Evolutionary conservation across 2,797 vertebrate species (phyloP).

Genomic region (Pelochelys cantorii): DNA sequence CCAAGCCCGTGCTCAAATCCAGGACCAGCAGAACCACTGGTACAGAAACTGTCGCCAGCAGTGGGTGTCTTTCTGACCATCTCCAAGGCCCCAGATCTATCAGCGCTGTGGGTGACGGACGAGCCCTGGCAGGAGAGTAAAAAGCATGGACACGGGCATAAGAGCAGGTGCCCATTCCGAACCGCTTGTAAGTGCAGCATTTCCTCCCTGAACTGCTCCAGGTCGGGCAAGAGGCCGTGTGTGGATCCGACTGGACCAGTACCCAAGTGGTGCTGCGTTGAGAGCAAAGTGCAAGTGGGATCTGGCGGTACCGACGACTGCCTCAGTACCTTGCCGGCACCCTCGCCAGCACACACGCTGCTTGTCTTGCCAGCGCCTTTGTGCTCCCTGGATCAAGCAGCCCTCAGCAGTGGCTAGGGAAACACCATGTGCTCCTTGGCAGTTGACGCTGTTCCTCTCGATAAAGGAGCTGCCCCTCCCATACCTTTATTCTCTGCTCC

Average conservation of each 20-base stretch:
- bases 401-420: not conserved
- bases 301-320: not conserved
- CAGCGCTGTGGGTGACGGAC: not conserved
- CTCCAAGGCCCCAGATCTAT: not conserved
- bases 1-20: no score
- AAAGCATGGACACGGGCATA: not conserved
- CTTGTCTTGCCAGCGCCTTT: not conserved
- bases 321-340: not conserved
- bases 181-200: not conserved
- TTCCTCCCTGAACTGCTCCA: not conserved
- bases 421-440: not conserved
- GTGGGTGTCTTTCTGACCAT: not conserved
- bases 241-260: not conserved
- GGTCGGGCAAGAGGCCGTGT: not conserved
- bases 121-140: not conserved
- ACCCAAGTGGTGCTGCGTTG: accelerated
- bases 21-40: no score
- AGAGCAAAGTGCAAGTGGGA: not conserved
- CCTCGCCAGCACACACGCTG: no score
- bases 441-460: not conserved
- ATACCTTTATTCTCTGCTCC: not conserved
- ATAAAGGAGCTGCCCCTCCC: not conserved
- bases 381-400: not conserved
- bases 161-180: not conserved
- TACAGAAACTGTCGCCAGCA: no score